Evolutionary conservation across 2,113 vertebrate genomes (phyloP), one percentile per base, ranked within the genome.

Genomic region (Petrocephalus microphthalmus): DNA sequence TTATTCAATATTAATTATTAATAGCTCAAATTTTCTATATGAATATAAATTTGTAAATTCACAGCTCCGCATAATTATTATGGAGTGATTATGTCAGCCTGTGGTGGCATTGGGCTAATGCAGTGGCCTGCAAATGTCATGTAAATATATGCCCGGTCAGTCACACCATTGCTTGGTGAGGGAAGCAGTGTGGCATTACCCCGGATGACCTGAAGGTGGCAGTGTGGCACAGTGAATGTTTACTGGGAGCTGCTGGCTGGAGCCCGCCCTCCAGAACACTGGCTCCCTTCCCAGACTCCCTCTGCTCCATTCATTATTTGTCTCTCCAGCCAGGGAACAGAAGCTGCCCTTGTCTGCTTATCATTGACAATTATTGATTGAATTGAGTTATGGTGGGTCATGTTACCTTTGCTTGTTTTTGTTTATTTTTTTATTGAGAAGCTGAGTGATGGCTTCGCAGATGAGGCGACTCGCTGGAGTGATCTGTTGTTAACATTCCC

Each of bases 291-390:
- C 71, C 71, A 78, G 33, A 42, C 71, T 15, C 71, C 71, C 71
- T 78, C 71, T 78, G 71, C 6, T 78, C 71, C 71, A 78, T 78
- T 78, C 33, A 78, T 78, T 78, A 78, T 78, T 78, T 78, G 53
- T 54, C 53, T 54, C 53, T 54, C 53, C 17, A 54, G 53, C 53
- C 53, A 54, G 71, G 33, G 71, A 78, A 78, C 71, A 78, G 71
- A 78, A 42, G 71, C 71, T 7, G 71, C 71, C 71, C 71, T 78
- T 78, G 33, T 78, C 33, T 42, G 71, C 71, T 78, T 78, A 78
- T 78, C 71, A 78, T 78, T 78, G 71, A 78, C 13, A 78, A 42
- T 78, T 78, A 78, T 78, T 78, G 71, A 78, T 78, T 42, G 71
- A 19, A 78, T 78, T 78, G 71, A 78, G 71, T 78, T 78, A 78